phyloP scores from a whole-genome alignment of 2,113 vertebrate species.

The Urocynchramus pylzowi region DNA sequence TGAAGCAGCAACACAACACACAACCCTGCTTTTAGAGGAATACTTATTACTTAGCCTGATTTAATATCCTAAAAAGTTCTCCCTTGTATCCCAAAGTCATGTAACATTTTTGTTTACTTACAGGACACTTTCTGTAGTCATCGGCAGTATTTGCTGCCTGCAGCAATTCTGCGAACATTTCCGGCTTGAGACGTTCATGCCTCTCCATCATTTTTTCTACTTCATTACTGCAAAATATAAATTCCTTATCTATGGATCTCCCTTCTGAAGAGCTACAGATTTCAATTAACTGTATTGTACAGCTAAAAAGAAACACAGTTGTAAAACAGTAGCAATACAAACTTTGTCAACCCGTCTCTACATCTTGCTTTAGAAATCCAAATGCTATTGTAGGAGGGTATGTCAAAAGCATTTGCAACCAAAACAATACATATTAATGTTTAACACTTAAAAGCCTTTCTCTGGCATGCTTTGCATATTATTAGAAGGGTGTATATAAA shows the following conservation, averaged over 20 bases:
- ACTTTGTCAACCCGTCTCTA: not conserved
- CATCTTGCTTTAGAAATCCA: not conserved
- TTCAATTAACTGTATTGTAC: not conserved
- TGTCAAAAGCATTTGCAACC: not conserved
- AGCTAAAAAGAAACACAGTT: not conserved
- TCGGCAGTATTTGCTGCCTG: constrained; percentile 89
- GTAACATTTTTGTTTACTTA: constrained; percentile 65
- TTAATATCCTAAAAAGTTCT: not conserved
- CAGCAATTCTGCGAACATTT: constrained; percentile 91
- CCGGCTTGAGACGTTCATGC: constrained; percentile 83
- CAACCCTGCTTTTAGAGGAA: not conserved
- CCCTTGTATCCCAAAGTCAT: not conserved
- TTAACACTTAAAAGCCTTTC: not conserved
- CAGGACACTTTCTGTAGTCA: constrained; percentile 93
- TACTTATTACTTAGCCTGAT: not conserved
- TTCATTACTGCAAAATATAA: constrained; percentile 81
- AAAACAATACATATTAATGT: not conserved
- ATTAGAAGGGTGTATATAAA: not conserved
- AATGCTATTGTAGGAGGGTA: not conserved
- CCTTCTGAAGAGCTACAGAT: not conserved
- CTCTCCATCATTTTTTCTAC: constrained; percentile 83
- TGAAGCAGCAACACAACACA: not conserved
- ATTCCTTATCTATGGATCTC: not conserved
- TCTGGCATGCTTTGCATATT: not conserved
- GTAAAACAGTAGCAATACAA: not conserved